A percentile compares a stretch with the other conserved stretches of the same genome.
Conservation (phyloP, 2,113 vertebrate species). For the Brachirus orientalis region DNA sequence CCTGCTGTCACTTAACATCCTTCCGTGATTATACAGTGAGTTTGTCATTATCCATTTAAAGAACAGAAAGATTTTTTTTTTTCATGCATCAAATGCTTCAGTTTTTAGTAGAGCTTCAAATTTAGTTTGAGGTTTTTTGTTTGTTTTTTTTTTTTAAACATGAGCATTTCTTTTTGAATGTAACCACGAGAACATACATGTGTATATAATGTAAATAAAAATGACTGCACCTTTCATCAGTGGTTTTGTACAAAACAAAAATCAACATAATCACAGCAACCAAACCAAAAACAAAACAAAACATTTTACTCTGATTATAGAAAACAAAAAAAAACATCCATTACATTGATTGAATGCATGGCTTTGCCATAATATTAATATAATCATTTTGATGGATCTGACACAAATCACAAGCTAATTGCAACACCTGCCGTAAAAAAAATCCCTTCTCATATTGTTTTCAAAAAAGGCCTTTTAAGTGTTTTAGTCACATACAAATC, state of each 20-base stretch:
- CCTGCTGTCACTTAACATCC: background rate
- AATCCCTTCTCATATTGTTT: conserved; percentile 36
- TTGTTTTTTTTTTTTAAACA: conserved; percentile 32
- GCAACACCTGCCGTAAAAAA: conserved; percentile 5
- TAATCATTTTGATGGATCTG: background rate
- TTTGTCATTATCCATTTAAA: background rate
- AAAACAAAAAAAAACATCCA: conserved; percentile 36
- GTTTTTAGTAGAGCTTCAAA: conserved; percentile 8
- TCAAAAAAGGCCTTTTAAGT: too few species aligned
- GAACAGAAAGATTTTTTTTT: conserved; percentile 21
- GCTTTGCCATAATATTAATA: conserved; percentile 24
- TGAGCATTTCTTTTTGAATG: conserved; percentile 64
- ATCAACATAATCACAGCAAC: background rate
- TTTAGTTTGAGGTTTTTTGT: conserved; percentile 21
- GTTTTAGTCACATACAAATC: too few species aligned
- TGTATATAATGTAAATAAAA: conserved; percentile 80
- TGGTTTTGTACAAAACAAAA: background rate
- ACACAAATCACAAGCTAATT: conserved; percentile 28
- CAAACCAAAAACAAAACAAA: background rate
- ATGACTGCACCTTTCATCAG: conserved; percentile 53
- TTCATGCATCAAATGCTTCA: conserved; percentile 28
- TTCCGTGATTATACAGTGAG: too few species aligned
- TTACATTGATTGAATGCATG: conserved; percentile 21
- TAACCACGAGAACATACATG: conserved; percentile 56
- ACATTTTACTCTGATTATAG: conserved; percentile 18